Evolutionary conservation across 2,888 invertebrate genomes (phyloP).

Genomic region (Ethmia dodecea): DNA sequence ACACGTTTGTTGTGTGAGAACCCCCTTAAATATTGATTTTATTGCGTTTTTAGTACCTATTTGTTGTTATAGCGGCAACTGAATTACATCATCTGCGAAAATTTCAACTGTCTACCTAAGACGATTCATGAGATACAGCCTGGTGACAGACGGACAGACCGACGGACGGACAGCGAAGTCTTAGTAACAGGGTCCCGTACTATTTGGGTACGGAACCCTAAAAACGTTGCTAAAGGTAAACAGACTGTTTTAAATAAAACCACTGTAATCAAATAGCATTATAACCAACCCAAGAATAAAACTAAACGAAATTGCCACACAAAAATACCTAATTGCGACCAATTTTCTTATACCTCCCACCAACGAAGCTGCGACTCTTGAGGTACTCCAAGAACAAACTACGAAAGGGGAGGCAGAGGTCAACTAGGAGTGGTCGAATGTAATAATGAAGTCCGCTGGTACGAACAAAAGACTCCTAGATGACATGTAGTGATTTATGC

Average conservation of each 20-base stretch:
- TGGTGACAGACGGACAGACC: no score
- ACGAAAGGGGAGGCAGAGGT: slow-evolving; percentile 12
- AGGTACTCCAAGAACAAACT: background rate
- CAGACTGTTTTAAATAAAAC: background rate
- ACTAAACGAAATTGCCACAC: slow-evolving; percentile 13
- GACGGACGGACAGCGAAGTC: no score
- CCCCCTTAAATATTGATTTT: background rate
- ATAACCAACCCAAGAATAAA: slow-evolving; percentile 11
- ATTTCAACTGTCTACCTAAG: no score
- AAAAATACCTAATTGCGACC: slow-evolving; percentile 17
- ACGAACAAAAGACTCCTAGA: slow-evolving; percentile 42
- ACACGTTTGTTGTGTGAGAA: no score
- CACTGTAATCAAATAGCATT: background rate
- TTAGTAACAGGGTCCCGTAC: background rate
- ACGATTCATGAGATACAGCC: no score
- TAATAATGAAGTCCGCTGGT: slow-evolving; percentile 41
- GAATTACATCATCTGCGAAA: background rate
- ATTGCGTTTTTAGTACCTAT: background rate
- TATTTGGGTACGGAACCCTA: background rate
- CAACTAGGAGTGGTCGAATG: slow-evolving; percentile 22
- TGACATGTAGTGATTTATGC: slow-evolving; percentile 53
- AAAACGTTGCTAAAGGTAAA: no score
- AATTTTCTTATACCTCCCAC: slow-evolving; percentile 6
- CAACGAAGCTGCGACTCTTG: background rate
- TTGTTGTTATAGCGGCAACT: no score